Percentiles rank a stretch among this genome's conserved stretches.
Evolutionary conservation across 2,113 vertebrate species (phyloP).

Genomic region (Drymodes brunneopygia): DNA sequence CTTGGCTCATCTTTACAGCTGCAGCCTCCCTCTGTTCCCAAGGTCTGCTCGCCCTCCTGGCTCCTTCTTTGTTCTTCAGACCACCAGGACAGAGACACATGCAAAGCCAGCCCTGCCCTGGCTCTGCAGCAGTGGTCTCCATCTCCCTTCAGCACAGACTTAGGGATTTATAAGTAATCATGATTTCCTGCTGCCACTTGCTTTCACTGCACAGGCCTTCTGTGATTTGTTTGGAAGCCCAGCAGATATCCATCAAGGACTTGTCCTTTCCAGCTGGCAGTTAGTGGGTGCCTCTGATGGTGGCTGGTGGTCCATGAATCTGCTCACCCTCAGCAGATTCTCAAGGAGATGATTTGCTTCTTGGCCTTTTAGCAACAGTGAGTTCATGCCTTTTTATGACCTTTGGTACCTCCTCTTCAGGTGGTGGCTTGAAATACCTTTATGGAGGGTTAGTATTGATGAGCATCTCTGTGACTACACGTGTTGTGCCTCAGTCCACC

Average conservation of each 20-base stretch:
- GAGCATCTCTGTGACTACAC: background rate
- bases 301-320: background rate
- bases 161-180: background rate
- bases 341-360: background rate
- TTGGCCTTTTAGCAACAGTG: background rate
- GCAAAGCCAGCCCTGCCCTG: background rate
- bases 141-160: background rate
- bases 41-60: background rate
- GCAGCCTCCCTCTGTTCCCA: slow-evolving; percentile 14
- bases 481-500: background rate
- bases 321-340: background rate
- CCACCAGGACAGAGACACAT: slow-evolving; percentile 19
- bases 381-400: background rate
- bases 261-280: background rate
- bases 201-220: background rate
- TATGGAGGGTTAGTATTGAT: background rate
- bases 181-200: background rate
- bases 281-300: background rate
- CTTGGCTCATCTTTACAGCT: slow-evolving; percentile 15
- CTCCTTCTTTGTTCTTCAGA: slow-evolving; percentile 38
- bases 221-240: background rate
- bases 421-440: background rate
- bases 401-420: background rate
- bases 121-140: background rate
- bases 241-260: background rate